Base-by-base conservation (phyloP, 2,113 vertebrate genomes). In the Tenebrosternarchus preto region DNA sequence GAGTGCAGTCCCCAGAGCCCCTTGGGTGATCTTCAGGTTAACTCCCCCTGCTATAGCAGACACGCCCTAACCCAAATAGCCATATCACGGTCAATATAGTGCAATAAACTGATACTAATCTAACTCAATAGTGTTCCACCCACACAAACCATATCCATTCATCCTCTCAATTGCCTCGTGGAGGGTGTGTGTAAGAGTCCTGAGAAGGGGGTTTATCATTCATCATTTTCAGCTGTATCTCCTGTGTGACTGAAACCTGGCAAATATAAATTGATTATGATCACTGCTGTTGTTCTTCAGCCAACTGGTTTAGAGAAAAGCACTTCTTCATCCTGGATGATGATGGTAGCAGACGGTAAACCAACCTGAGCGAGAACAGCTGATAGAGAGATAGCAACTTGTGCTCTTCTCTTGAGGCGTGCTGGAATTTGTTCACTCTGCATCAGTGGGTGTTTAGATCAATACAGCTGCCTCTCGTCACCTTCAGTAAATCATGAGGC, bases 51-150 rank as follows among this genome's bases (percentile, higher is more conserved):
- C 60, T 29, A 4, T 19, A 50, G 36, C 59, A 76, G 5, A n/a
- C 4, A n/a, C 20, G 27, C 24, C 22, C 36, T 7, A 33, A 33
- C n/a, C 31, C 15, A 27, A 20, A 63, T 12, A 19, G 9, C 53
- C 46, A 31, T 56, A 9, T 17, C 39, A 77, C 43, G 29, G n/a
- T 39, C 66, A 71, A 71, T 61, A 60, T 60, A 39, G 29, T 12
- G 68, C 77, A 82, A 77, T 72, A 70, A 82, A 29, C 67, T 72
- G 80, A 77, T 82, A 64, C 75, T 77, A 60, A 82, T 77, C 67
- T 53, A 5, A 64, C 59, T 1, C 16, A 72, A 36, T 50, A 71
- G 25, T 61, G 33, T 61, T 76, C 33, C 43, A 25, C 1, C 67
- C 66, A 61, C 63, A 76, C 55, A 17, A n/a, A 71, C 33, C 67